Conservation (phyloP, 2,113 vertebrate genomes). For the Xiphophorus hellerii region DNA sequence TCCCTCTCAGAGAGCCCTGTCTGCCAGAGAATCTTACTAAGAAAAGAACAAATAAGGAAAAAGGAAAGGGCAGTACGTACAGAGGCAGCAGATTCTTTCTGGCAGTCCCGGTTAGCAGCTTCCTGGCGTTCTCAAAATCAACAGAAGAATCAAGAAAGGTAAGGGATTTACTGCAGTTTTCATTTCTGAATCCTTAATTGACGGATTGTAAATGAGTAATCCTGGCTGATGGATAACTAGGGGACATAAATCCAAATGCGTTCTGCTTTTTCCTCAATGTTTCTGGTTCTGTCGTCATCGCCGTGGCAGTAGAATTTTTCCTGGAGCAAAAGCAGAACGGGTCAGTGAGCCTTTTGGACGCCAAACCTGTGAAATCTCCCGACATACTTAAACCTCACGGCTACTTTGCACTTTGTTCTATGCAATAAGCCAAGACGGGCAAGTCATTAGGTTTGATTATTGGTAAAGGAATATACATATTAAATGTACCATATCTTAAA, state of each 20-base stretch:
- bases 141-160: conserved; percentile 15
- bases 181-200: conserved; percentile 24
- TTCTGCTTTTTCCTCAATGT: not conserved
- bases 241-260: not conserved
- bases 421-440: not conserved
- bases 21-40: conserved; percentile 26
- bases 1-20: conserved; percentile 27
- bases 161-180: not conserved
- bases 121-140: conserved; percentile 31
- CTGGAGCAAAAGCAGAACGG: conserved; percentile 6
- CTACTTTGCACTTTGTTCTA: conserved; percentile 1
- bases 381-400: not conserved
- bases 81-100: conserved; percentile 23
- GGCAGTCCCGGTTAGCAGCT: conserved; percentile 18
- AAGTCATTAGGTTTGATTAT: not conserved
- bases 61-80: conserved; percentile 5
- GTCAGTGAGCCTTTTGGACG: conserved; percentile 5
- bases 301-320: conserved; percentile 15
- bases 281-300: too few species aligned
- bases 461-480: not conserved
- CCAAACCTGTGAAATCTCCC: not conserved
- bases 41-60: conserved; percentile 6
- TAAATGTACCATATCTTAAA: not conserved
- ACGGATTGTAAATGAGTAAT: not conserved
- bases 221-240: not conserved